These are phyloP conservation scores for Euleptes europaea DNA, from an alignment of 2,113 vertebrate species.

Conservation along the genomic window DNA sequence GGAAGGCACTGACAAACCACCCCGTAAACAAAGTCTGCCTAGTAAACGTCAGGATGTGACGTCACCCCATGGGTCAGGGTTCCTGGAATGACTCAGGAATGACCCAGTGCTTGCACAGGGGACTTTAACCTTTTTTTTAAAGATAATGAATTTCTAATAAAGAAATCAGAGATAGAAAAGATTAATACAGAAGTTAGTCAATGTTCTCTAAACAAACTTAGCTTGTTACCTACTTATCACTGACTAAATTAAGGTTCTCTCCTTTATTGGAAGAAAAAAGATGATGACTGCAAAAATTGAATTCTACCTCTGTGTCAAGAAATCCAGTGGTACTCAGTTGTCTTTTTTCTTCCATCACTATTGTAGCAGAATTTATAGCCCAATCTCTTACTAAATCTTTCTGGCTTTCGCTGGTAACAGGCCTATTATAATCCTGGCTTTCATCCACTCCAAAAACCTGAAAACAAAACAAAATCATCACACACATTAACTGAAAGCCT, in stretches of 20 bases:
- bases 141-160: constrained; percentile 26
- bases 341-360: constrained; percentile 80
- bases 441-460: constrained; percentile 95
- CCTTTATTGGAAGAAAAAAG: constrained; percentile 59
- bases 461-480: constrained; percentile 74
- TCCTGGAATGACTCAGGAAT: no score
- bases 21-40: no score
- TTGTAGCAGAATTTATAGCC: constrained; percentile 77
- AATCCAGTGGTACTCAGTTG: constrained; percentile 78
- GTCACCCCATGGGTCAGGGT: no score
- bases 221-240: constrained; percentile 47
- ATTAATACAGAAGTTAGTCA: constrained; percentile 25
- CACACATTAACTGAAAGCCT: constrained; percentile 69
- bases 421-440: constrained; percentile 86
- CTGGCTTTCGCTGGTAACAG: constrained; percentile 79
- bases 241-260: constrained; percentile 65
- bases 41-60: no score
- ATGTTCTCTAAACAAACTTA: constrained; percentile 30
- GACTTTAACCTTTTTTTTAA: no score
- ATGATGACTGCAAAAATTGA: constrained; percentile 62
- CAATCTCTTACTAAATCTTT: constrained; percentile 82
- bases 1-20: no score
- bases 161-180: constrained; percentile 36
- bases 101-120: no score
- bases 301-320: constrained; percentile 84